phyloP scores from a whole-genome alignment of 1,140 invertebrate genomes.

The Drosophila lini region DNA sequence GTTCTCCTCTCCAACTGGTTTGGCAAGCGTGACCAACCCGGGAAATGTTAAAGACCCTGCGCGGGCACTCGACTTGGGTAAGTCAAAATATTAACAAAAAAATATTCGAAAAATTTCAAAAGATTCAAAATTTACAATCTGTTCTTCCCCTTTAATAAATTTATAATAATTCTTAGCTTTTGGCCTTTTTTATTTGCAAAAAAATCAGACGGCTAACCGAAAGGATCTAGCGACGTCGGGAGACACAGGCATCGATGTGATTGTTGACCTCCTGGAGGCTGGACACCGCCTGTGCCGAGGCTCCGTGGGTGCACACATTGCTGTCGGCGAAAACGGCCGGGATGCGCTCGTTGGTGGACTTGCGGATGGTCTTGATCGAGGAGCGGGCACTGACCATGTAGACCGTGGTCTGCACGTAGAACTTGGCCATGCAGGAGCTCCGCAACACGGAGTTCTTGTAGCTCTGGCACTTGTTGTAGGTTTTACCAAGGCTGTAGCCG shows the following conservation, averaged over 20 bases:
- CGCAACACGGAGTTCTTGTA: constrained; percentile 54
- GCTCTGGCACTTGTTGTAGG: constrained; percentile 62
- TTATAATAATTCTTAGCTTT: no score
- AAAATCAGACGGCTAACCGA: not conserved
- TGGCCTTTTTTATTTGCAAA: constrained; percentile 21
- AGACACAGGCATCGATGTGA: constrained; percentile 59
- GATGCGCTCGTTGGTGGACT: constrained; percentile 61
- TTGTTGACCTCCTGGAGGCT: constrained; percentile 51
- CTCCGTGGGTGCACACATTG: constrained; percentile 66
- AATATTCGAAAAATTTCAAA: not conserved
- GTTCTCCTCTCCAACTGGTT: not conserved
- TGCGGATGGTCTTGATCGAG: constrained; percentile 67
- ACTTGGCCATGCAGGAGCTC: constrained; percentile 56
- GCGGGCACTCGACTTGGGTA: no score
- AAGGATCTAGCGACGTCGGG: constrained; percentile 27
- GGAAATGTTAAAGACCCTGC: not conserved
- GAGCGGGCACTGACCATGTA: constrained; percentile 59
- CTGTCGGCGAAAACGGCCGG: constrained; percentile 65
- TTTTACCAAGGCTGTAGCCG: constrained; percentile 44
- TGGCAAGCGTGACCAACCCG: not conserved
- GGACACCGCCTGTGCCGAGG: constrained; percentile 50
- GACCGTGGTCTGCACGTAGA: constrained; percentile 50
- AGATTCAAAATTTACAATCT: not conserved
- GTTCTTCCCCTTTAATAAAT: not conserved
- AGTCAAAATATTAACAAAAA: no score